Percentiles rank a stretch among this genome's conserved stretches.
phyloP scores from a whole-genome alignment of 2,797 vertebrate species.

The Cottoperca gobio region DNA sequence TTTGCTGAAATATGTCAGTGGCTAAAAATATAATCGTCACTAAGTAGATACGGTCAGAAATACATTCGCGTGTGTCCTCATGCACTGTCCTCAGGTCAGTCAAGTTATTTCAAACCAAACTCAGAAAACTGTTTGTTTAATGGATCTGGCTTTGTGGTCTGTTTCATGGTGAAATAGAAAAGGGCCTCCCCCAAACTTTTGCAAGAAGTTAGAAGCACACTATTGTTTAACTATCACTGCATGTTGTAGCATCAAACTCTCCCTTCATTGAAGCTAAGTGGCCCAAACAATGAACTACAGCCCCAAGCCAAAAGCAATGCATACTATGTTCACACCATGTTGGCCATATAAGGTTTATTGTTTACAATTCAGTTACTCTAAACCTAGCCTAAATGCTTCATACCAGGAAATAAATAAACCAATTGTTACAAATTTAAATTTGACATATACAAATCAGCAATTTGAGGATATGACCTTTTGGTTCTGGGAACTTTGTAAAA shows the following conservation, averaged over 20 bases:
- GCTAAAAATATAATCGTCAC: not conserved
- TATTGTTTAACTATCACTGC: not conserved
- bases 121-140: not conserved
- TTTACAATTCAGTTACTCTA: not conserved
- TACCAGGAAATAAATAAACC: not conserved
- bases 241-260: not conserved
- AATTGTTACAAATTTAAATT: too few relatives aligned
- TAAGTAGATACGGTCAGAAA: not conserved
- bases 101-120: not conserved
- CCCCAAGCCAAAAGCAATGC: too few relatives aligned
- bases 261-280: not conserved
- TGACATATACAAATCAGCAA: too few relatives aligned
- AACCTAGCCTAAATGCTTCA: not conserved
- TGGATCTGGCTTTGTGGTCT: not conserved
- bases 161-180: not conserved
- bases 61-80: too few relatives aligned
- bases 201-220: too few relatives aligned
- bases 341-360: not conserved
- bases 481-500: not conserved
- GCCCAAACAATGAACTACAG: not conserved
- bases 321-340: not conserved
- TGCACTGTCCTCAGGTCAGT: not conserved
- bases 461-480: too few relatives aligned
- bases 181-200: not conserved
- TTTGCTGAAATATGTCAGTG: not conserved